These are phyloP conservation scores for Aphelocoma californica DNA, from an alignment of 2,797 vertebrate species.

Conservation along the genomic window DNA sequence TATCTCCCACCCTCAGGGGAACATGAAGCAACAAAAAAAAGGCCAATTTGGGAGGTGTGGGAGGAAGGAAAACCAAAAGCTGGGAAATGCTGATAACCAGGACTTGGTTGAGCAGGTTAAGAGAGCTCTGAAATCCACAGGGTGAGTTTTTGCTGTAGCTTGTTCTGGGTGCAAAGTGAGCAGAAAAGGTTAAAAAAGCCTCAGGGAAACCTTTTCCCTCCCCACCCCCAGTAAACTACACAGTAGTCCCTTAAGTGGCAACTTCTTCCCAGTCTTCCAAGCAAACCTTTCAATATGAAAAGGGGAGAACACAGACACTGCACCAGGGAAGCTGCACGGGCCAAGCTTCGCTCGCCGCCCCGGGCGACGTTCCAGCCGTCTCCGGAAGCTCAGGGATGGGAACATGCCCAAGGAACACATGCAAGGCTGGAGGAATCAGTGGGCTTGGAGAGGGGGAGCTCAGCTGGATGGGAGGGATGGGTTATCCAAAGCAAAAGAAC, in stretches of 20 bases:
- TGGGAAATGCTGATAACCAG: not conserved
- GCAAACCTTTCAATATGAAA: not conserved
- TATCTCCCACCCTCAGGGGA: not conserved
- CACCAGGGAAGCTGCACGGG: not conserved
- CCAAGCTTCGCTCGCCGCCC: not conserved
- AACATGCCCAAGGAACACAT: not conserved
- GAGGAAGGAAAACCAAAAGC: not conserved
- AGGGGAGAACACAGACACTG: not conserved
- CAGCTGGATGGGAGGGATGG: not conserved
- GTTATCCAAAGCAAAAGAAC: not conserved
- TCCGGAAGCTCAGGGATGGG: not conserved
- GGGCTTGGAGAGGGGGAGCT: not conserved
- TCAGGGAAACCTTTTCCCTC: not conserved
- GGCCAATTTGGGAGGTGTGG: not conserved
- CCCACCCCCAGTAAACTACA: not conserved
- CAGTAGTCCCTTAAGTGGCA: not conserved
- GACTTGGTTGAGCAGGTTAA: not conserved
- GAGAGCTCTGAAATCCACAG: not conserved
- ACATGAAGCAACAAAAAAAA: not conserved
- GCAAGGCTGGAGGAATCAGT: not conserved
- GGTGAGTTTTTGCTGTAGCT: not conserved
- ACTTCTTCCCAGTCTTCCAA: not conserved
- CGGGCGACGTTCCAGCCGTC: not conserved
- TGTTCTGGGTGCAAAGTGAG: accelerated
- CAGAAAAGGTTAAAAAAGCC: not conserved